phyloP scores from a whole-genome alignment of 2,888 invertebrate genomes.

The Papilio gigon region DNA sequence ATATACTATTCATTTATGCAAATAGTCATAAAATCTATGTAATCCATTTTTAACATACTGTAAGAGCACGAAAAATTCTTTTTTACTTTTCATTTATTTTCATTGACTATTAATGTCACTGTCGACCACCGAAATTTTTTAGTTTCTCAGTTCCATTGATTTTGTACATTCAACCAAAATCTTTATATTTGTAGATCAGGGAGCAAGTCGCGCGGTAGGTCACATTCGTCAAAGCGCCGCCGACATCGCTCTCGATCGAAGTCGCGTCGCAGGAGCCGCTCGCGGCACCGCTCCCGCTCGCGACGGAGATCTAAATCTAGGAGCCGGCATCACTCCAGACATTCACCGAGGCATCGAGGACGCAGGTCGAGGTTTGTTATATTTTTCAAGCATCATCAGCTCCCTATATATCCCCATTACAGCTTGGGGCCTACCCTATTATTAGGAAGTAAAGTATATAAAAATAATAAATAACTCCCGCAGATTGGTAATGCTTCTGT shows the following conservation, averaged over 20 bases:
- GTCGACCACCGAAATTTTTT: too few relatives aligned
- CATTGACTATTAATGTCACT: too few relatives aligned
- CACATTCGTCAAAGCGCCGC: slow-evolving; percentile 57
- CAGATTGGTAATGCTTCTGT: too few relatives aligned
- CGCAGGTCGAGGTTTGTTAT: slow-evolving; percentile 65
- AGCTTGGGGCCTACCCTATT: too few relatives aligned
- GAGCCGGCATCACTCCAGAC: slow-evolving; percentile 56
- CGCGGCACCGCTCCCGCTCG: slow-evolving; percentile 59
- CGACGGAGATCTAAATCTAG: slow-evolving; percentile 55
- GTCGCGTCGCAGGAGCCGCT: slow-evolving; percentile 56
- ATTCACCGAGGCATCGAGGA: slow-evolving; percentile 64
- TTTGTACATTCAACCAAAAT: too few relatives aligned
- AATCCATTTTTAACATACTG: background rate
- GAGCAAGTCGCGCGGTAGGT: slow-evolving; percentile 61
- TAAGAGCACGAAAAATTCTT: background rate
- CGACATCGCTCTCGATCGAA: slow-evolving; percentile 61
- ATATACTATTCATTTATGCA: slow-evolving; percentile 17
- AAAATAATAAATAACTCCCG: too few relatives aligned
- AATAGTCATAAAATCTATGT: background rate
- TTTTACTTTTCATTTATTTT: too few relatives aligned
- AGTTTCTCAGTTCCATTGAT: too few relatives aligned
- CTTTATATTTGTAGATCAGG: slow-evolving; percentile 52
- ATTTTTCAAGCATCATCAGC: too few relatives aligned
- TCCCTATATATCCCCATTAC: too few relatives aligned
- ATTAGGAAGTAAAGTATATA: too few relatives aligned